These are phyloP conservation scores for Xiphorhynchus erythropygius DNA, from an alignment of 2,797 vertebrate genomes.

Conservation along the genomic window DNA sequence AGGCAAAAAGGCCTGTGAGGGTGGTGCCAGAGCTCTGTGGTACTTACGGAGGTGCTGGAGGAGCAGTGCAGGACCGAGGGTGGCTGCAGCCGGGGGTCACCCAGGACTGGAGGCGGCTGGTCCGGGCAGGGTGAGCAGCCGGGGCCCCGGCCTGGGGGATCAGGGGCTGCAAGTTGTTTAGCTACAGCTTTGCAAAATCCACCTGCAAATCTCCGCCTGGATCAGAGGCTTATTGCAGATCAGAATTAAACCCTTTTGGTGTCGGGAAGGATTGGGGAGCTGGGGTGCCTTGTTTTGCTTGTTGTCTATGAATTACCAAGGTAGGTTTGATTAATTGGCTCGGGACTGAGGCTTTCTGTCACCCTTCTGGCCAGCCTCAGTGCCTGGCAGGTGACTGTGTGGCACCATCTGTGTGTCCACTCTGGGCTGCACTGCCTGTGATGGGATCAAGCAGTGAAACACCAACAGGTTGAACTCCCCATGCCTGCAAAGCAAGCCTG, in stretches of 20 bases:
- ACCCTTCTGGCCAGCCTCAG: background rate
- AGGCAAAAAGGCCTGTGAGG: rapidly evolving
- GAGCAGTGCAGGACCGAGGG: background rate
- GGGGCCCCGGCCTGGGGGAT: background rate
- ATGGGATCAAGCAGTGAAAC: background rate
- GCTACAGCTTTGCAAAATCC: conserved; percentile 74
- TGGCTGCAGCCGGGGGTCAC: background rate
- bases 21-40: background rate
- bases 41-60: conserved; percentile 23
- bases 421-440: rapidly evolving
- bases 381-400: background rate
- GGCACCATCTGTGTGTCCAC: rapidly evolving
- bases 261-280: conserved; percentile 49
- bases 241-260: conserved; percentile 72
- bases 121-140: background rate
- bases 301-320: background rate
- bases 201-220: conserved; percentile 71
- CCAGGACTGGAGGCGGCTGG: background rate
- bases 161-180: conserved; percentile 61
- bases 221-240: conserved; percentile 74
- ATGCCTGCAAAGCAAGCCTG: background rate
- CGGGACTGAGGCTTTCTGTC: background rate
- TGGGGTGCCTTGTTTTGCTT: background rate
- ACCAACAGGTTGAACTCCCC: background rate
- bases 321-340: background rate